Evolutionary conservation across 2,113 vertebrate species (phyloP), one percentile per base, ranked within the genome.

Genomic region (Caranx ignobilis): DNA sequence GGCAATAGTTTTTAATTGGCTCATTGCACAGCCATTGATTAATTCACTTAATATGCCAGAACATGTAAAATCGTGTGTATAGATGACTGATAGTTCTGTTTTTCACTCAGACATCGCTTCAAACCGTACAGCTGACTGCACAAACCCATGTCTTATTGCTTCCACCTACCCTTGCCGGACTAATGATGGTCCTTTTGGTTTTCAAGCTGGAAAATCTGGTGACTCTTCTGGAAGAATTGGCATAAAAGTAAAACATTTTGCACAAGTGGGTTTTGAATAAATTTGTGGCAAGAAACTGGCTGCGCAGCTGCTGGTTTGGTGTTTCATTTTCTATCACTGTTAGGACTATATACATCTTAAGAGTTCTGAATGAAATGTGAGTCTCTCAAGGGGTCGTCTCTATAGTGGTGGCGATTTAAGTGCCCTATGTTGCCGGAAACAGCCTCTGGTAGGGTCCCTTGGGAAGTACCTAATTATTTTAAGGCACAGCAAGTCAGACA

Each of bases 341-440:
- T 26, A 26, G 26, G 26, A 26, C 26, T 56, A 6, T 32, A 12
- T 9, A n/a, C 41, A 37, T 62, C 37, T 4, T 31, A 39, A 21
- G 39, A 43, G 34, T 50, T 77, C 26, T 31, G 32, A 71, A 37
- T 55, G 3, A 75, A 59, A 54, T 65, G 41, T 71, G 32, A 31
- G 34, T 31, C 8, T 56, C 12, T 32, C 16, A 9, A 61, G n/a
- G 43, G 61, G 31, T 13, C 11, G 39, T 47, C 31, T 43, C 35
- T 48, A 32, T 21, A 4, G 11, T 35, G 15, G 13, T 55, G 37
- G 13, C 11, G 60, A 19, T 47, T 72, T n/a, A 8, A 19, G 21
- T 52, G 48, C 11, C 55, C 11, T 6, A 26, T 66, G 63, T 60
- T 77, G 63, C 64, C 43, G 54, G 55, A 50, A 68, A 59, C 55